Evolutionary conservation across 2,113 vertebrate genomes (phyloP).

Genomic region (sheep (Ovis aries)): ARS-UI_Ramb_v3.0 NC_056056.1:113609501-113610000

Average conservation of each 20-base stretch:
- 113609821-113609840: not conserved
- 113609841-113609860: not conserved
- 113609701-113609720: not conserved
- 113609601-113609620: not conserved
- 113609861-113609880: not conserved
- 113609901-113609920: not conserved
- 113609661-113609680: not conserved
- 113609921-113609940: not conserved
- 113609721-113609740: not conserved
- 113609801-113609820: not conserved
- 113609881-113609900: not conserved
- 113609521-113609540: not conserved
- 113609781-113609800: not conserved
- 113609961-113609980: not conserved
- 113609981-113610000: not conserved
- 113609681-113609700: not conserved
- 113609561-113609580: not conserved
- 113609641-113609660: not conserved
- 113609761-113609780: not conserved
- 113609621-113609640: not conserved
- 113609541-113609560: not conserved
- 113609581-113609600: not conserved
- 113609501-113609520: not conserved
- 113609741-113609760: not conserved
- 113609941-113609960: not conserved